A percentile compares a stretch with the other conserved stretches of the same genome.
These are phyloP conservation scores for Nothoprocta pentlandii DNA, from an alignment of 2,113 vertebrate genomes.

Conservation along the genomic window DNA sequence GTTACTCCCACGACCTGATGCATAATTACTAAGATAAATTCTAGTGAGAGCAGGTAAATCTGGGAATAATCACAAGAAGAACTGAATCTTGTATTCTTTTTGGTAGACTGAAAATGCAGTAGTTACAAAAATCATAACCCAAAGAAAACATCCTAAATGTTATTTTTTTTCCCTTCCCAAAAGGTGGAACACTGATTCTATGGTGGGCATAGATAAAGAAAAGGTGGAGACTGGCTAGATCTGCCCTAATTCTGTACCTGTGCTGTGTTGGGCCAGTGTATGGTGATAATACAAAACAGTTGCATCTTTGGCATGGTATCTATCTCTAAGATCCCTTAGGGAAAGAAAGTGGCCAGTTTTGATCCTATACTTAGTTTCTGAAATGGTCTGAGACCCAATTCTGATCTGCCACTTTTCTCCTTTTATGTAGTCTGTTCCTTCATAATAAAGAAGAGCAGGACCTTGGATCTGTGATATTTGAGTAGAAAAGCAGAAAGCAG, in stretches of 20 bases:
- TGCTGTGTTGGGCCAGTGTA: background rate
- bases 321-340: background rate
- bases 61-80: background rate
- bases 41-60: background rate
- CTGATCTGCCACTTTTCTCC: background rate
- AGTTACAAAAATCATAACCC: background rate
- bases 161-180: background rate
- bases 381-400: background rate
- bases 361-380: background rate
- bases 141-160: background rate
- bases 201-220: background rate
- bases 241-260: background rate
- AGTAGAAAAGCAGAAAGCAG: background rate
- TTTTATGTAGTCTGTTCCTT: background rate
- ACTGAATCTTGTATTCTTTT: background rate
- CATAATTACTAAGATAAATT: conserved; percentile 18
- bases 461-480: background rate
- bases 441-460: background rate
- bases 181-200: background rate
- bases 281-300: background rate
- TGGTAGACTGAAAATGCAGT: background rate
- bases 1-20: background rate
- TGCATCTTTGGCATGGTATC: background rate
- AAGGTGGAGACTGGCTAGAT: background rate
- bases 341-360: background rate